Evolutionary conservation across 2,113 vertebrate species (phyloP), one percentile per base, ranked within the genome.

Genomic region (Sapajus apella): DNA sequence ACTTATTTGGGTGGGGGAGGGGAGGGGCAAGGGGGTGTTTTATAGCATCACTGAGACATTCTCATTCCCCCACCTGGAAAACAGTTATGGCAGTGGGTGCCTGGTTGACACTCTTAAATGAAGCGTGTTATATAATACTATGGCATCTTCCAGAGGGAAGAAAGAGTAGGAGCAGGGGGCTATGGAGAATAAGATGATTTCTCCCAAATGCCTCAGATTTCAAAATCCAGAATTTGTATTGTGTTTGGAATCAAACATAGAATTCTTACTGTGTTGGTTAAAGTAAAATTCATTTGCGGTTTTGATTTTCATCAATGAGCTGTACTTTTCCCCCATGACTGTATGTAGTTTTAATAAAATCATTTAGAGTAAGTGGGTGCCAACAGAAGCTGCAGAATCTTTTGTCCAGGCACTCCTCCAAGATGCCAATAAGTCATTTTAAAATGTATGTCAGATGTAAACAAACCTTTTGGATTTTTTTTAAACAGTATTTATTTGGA

Each of bases 401-500:
- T 98, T 97, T 98, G 98, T 98, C 98, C 87, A 97, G 98, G 97
- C 98, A 98, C 94, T 98, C 97, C 76, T 98, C 96, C 97, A 98
- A 97, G 98, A 98, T 97, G 98, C 98, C 98, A 95, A 96, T 95
- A 98, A 98, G 98, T 98, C 95, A 98, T 99, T 99, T 98, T 98
- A 98, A 98, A 98, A 98, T 99, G 98, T 99, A 99, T 99, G 98
- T 99, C 98, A 98, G 98, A 98, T 98, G 98, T 99, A 98, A 98
- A 98, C 98, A 97, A 97, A 98, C 97, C 97, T 98, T 98, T 99
- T 98, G 98, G 97, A 98, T 98, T 98, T 99, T 99, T 99, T 98
- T 98, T 98, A 98, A 98, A 98, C 96, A 90, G 98, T 99, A 99
- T 98, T 99, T 99, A 98, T 99, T 99, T 98, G 98, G 99, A 99